A percentile compares a stretch with the other conserved stretches of the same genome.
phyloP scores from a whole-genome alignment of 1,140 invertebrate species.

The Dermatophagoides farinae region DNA sequence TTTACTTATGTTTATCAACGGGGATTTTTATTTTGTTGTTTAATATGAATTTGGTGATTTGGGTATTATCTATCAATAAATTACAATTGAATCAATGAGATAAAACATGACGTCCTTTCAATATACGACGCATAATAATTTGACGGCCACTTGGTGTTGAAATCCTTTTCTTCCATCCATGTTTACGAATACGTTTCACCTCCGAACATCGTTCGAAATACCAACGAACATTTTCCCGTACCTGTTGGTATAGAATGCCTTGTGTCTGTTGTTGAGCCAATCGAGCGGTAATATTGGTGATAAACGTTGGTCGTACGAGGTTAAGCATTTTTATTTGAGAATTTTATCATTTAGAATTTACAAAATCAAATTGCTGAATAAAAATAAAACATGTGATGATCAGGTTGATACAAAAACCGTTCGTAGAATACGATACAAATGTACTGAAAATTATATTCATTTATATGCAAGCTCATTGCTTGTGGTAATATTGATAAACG shows the following conservation, averaged over 20 bases:
- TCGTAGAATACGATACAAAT: too few species aligned
- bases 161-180: constrained; percentile 1
- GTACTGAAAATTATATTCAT: too few species aligned
- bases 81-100: neutral
- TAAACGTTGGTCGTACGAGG: neutral
- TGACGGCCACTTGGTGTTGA: neutral
- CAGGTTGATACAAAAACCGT: too few species aligned
- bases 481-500: too few species aligned
- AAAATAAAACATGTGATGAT: too few species aligned
- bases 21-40: too few species aligned
- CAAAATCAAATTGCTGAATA: too few species aligned
- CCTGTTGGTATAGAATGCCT: neutral
- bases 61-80: neutral
- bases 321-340: neutral
- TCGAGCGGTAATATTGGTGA: neutral
- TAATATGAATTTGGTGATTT: too few species aligned
- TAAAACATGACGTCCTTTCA: constrained; percentile 4
- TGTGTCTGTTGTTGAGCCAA: neutral
- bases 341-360: neutral
- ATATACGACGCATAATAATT: constrained; percentile 3
- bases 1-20: neutral
- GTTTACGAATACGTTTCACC: constrained; percentile 7
- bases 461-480: too few species aligned
- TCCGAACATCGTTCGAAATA: constrained; percentile 1
- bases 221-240: constrained; percentile 6